Percentiles rank a stretch among this genome's conserved stretches.
Conservation (phyloP, 2,888 invertebrate species). For the Drosophila sordidula region DNA sequence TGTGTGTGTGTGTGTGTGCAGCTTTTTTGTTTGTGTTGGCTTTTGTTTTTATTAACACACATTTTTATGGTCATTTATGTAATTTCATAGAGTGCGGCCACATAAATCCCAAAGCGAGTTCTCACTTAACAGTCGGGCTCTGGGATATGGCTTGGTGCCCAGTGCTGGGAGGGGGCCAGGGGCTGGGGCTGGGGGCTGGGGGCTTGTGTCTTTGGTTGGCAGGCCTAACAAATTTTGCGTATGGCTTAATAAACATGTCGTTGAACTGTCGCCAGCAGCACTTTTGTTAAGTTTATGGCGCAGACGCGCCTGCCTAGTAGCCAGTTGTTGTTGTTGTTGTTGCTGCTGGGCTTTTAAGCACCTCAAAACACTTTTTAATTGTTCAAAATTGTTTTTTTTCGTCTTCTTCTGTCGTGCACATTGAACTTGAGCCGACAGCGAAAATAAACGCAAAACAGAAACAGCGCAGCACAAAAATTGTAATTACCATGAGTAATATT, state of each 20-base stretch:
- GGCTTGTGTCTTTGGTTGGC: constrained; percentile 23
- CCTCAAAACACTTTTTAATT: constrained; percentile 77
- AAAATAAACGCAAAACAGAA: constrained; percentile 53
- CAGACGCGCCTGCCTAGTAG: constrained; percentile 60
- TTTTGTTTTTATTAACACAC: constrained; percentile 64
- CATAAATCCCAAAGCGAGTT: constrained; percentile 66
- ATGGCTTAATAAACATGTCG: constrained; percentile 81
- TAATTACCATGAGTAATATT: constrained; percentile 81
- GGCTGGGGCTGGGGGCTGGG: constrained; percentile 1
- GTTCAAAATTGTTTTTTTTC: constrained; percentile 43
- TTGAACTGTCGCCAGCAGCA: constrained; percentile 74
- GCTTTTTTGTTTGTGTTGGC: constrained; percentile 1
- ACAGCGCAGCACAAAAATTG: constrained; percentile 62
- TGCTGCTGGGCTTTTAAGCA: constrained; percentile 61
- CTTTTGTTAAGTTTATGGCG: constrained; percentile 61
- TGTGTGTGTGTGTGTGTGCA: constrained; percentile 12
- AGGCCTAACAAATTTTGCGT: constrained; percentile 69
- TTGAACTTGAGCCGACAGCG: constrained; percentile 79
- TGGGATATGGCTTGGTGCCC: constrained; percentile 7
- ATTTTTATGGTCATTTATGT: constrained; percentile 75
- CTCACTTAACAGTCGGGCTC: constrained; percentile 51
- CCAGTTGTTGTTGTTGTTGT: constrained; percentile 28
- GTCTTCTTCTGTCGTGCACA: constrained; percentile 60
- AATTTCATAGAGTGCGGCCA: constrained; percentile 70
- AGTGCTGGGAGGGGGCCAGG: not conserved